A percentile compares a stretch with the other conserved stretches of the same genome.
Evolutionary conservation across 1,140 invertebrate genomes (phyloP).

Genomic region (Ridgeia piscesae): DNA sequence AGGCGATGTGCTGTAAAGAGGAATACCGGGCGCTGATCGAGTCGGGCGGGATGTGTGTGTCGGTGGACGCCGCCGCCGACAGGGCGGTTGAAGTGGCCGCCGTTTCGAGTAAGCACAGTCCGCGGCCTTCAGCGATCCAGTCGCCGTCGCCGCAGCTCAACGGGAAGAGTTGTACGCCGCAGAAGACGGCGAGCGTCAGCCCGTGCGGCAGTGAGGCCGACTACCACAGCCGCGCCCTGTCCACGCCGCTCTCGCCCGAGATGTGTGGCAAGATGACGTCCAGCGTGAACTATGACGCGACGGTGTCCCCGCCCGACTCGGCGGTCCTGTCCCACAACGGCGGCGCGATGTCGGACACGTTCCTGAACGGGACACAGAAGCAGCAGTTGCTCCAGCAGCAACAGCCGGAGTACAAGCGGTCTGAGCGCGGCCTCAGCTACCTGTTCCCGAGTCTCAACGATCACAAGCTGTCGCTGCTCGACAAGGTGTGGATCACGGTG

Average conservation of each 20-base stretch:
- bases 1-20: background rate
- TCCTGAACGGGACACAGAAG: background rate
- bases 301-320: background rate
- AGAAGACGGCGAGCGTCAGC: background rate
- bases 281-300: background rate
- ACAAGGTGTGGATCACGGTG: conserved; percentile 30
- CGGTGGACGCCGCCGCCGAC: background rate
- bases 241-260: background rate
- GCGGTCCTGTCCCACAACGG: background rate
- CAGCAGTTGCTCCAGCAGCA: background rate
- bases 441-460: conserved; percentile 26
- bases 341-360: background rate
- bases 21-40: background rate
- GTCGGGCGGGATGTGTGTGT: background rate
- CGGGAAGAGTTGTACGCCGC: background rate
- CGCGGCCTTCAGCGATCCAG: background rate
- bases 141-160: background rate
- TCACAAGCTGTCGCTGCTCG: conserved; percentile 22
- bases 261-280: background rate
- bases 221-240: background rate
- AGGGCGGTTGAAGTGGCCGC: background rate
- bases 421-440: conserved; percentile 25
- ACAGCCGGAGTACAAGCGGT: conserved; percentile 21
- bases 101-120: background rate
- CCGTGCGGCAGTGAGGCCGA: background rate